Base-by-base conservation (phyloP, 2,888 invertebrate genomes). In the Leucophora obtusa region DNA sequence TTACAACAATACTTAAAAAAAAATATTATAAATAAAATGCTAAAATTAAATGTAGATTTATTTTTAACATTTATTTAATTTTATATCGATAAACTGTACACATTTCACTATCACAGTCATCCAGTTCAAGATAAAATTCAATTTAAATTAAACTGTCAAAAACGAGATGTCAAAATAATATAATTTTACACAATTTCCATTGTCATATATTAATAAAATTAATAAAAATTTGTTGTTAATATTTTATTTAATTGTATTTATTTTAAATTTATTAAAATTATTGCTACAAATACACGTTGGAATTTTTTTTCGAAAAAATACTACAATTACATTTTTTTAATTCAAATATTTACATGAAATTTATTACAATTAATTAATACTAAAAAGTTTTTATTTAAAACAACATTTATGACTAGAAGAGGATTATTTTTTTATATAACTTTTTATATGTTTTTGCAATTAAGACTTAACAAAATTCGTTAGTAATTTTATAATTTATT, bases 101-200 rank as follows among this genome's bases (percentile, higher is more conserved):
- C 73, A 82, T 80, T 86, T 88, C 88, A 88, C 89, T 89, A 89
- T 89, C 89, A 89, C 89, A 89, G 89, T 89, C 89, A 89, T 88
- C 89, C 89, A 88, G 78, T 82, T 74, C 75, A 71, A 83, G 83
- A 78, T 76, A 70, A 81, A 82, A 70, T 43, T 73, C n/a, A 62
- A 74, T 81, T 81, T 74, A 74, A 81, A 74, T 81, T 38, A 77
- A 81, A 81, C 81, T 81, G 81, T 60, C n/a, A 77, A 77, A 68
- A 65, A 43, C 69, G 65, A 70, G 72, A 81, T 53, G 54, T 69
- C 50, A 59, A 72, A 72, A 53, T 6, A 28, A 75, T 35, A 58
- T n/a, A 56, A 62, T 15, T 71, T 53, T 59, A 66, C 21, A 66
- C 71, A 53, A 66, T 78, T 78, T 71, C 9, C 63, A 59, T 58